Conservation (phyloP, 2,797 vertebrate species). For the Xenopus petersii region DNA sequence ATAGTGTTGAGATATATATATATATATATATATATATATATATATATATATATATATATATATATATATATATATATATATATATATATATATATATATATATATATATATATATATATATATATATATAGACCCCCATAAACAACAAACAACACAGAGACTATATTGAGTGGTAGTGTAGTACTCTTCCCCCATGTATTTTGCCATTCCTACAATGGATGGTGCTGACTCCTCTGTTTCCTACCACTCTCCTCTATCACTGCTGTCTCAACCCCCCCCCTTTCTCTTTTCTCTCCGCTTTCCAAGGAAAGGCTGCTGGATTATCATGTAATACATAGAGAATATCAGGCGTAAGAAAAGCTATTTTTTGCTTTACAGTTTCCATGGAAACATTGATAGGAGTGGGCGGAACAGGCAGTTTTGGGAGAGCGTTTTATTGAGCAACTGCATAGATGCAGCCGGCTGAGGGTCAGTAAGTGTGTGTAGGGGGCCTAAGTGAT, state of each 20-base stretch:
- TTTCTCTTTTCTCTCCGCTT: conserved; percentile 26
- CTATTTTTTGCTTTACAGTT: conserved; percentile 48
- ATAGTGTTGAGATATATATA: too few species aligned
- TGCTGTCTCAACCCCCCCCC: background rate
- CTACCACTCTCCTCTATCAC: background rate
- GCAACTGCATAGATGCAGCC: conserved; percentile 37
- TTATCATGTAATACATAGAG: conserved; percentile 41
- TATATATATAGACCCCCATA: too few species aligned
- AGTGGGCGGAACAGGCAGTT: conserved; percentile 38
- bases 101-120: too few species aligned
- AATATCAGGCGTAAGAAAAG: conserved; percentile 44
- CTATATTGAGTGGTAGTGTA: too few species aligned
- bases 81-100: too few species aligned
- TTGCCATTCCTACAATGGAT: conserved; percentile 4
- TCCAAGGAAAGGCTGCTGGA: conserved; percentile 44
- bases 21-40: too few species aligned
- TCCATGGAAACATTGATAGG: conserved; percentile 43
- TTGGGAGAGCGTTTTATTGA: conserved; percentile 37
- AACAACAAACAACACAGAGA: too few species aligned
- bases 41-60: too few species aligned
- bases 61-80: too few species aligned
- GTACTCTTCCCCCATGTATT: conserved; percentile 10
- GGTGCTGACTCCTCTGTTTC: conserved; percentile 9
- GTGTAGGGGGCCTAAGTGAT: background rate
- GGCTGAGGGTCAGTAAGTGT: conserved; percentile 26